Conservation (phyloP, 2,888 invertebrate genomes). For the Mamestra brassicae region DNA sequence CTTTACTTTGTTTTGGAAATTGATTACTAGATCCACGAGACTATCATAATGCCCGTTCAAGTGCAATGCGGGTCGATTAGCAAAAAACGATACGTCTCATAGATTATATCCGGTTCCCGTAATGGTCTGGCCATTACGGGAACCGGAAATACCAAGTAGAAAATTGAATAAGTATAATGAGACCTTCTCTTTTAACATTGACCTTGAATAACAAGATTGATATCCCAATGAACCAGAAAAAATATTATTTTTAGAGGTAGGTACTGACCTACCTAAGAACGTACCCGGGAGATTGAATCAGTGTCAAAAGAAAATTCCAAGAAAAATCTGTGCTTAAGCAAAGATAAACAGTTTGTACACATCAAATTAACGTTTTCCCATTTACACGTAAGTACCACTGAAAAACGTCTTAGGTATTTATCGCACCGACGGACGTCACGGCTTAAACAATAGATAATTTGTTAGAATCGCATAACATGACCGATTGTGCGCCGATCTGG, state of each 20-base stretch:
- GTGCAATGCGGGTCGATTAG: too few relatives aligned
- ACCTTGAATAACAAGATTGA: slow-evolving; percentile 30
- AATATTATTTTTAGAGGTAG: too few relatives aligned
- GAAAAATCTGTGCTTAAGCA: not conserved
- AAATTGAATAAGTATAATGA: not conserved
- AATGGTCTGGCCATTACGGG: too few relatives aligned
- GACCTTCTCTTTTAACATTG: not conserved
- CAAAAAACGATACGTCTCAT: too few relatives aligned
- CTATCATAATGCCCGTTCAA: too few relatives aligned
- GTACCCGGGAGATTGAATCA: not conserved
- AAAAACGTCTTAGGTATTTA: slow-evolving; percentile 11
- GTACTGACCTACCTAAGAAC: too few relatives aligned
- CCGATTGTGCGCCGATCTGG: slow-evolving; percentile 12
- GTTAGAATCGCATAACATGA: slow-evolving; percentile 13
- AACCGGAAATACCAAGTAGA: too few relatives aligned
- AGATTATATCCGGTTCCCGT: too few relatives aligned
- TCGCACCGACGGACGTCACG: slow-evolving; percentile 42
- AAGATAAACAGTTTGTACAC: not conserved
- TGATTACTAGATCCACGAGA: too few relatives aligned
- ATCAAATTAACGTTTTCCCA: not conserved
- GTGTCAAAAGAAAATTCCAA: not conserved
- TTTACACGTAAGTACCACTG: not conserved
- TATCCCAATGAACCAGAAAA: slow-evolving; percentile 13
- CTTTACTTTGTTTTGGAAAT: too few relatives aligned
- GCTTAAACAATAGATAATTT: slow-evolving; percentile 24